Base-by-base conservation (phyloP, 2,888 invertebrate species). In the Lordiphosa fenestrarum region DNA sequence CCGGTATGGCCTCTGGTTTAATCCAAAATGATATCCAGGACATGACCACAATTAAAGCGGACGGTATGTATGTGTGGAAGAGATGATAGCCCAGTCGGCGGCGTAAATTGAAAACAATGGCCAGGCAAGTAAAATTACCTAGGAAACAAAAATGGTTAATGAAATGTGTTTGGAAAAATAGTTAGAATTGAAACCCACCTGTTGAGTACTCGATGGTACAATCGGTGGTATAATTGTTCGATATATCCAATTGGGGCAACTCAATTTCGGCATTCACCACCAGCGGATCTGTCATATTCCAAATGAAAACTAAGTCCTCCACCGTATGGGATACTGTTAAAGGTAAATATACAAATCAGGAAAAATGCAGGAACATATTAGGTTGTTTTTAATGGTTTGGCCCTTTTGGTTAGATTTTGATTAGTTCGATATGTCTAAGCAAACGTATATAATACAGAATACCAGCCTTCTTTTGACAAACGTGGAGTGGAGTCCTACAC, bases 1-100 rank as follows among this genome's bases (percentile, higher is more conserved):
- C 96, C 0, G 97, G 97, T 74, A 96, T 96, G 5, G 97, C 96
- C 89, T 96, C 96, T 0, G 96, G 96, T 84, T 96, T 96, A 82
- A 97, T 96, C 97, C 97, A 97, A 90, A 97, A 97, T 0, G 97
- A 96, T 73, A 97, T 96, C 97, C 97, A 97, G 62, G 96, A 96
- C 95, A 97, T 96, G 57, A 97, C 96, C 42, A 97, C 97, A 86
- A 97, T 97, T 71, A 97, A 91, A 0, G 96, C 96, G 1, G 96
- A 96, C 0, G 96, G 96, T 77, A 96, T 96, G 89, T 97, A 97
- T 0, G 96, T 96, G 90, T 97, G 96, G 89, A 97, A 96, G 51
- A 97, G 91, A 88, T 96, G 96, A 90, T 96, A 97, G 12, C 96
- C 96, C 15, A 97, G 91, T 1, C 96, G 93, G 4, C 97, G 91